phyloP scores from a whole-genome alignment of 2,113 vertebrate genomes.

The Sus scrofa region T2T-Sscrofa CM000812.6:226321501-226322000 shows the following conservation, averaged over 20 bases:
- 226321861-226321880: background rate
- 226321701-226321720: slow-evolving; percentile 66
- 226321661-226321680: slow-evolving; percentile 59
- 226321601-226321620: background rate
- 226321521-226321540: background rate
- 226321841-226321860: background rate
- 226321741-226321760: slow-evolving; percentile 52
- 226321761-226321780: slow-evolving; percentile 29
- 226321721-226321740: slow-evolving; percentile 28
- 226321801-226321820: background rate
- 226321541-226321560: slow-evolving; percentile 35
- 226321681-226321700: slow-evolving; percentile 80
- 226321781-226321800: background rate
- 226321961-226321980: background rate
- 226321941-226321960: background rate
- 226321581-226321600: slow-evolving; percentile 40
- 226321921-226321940: background rate
- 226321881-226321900: background rate
- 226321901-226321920: slow-evolving; percentile 12
- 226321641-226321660: slow-evolving; percentile 64
- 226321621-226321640: slow-evolving; percentile 61
- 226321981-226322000: background rate
- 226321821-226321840: background rate
- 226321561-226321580: slow-evolving; percentile 38
- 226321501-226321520: slow-evolving; percentile 60